These are phyloP conservation scores for Megalops cyprinoides DNA, from an alignment of 2,797 vertebrate species.

Conservation along the genomic window DNA sequence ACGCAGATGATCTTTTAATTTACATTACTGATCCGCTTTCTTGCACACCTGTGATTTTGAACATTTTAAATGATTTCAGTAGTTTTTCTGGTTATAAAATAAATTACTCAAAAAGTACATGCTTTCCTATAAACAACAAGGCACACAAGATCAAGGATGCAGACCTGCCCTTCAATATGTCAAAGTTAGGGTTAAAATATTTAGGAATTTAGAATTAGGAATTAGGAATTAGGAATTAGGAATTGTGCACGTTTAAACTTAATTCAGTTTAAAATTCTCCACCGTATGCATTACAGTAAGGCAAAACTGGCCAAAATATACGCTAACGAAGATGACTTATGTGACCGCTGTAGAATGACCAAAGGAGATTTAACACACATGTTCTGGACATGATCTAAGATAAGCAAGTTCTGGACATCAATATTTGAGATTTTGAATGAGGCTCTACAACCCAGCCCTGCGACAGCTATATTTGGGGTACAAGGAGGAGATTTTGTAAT, in stretches of 20 bases:
- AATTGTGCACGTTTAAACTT: constrained; percentile 8
- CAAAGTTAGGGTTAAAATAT: not conserved
- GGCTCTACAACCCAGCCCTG: too few relatives aligned
- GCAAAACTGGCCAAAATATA: constrained; percentile 13
- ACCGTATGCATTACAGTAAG: constrained; percentile 22
- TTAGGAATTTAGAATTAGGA: not conserved
- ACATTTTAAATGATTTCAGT: too few relatives aligned
- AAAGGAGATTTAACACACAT: constrained; percentile 6
- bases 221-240: not conserved
- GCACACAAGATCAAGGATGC: too few relatives aligned
- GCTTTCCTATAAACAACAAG: too few relatives aligned
- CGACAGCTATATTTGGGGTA: too few relatives aligned
- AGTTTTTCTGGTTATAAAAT: too few relatives aligned
- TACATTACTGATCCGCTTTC: too few relatives aligned
- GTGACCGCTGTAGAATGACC: not conserved
- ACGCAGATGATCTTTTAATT: too few relatives aligned
- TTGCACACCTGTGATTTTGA: too few relatives aligned
- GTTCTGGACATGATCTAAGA: not conserved
- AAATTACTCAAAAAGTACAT: too few relatives aligned
- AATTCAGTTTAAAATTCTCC: constrained; percentile 28
- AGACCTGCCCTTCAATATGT: too few relatives aligned
- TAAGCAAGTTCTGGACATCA: not conserved
- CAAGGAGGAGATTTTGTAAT: too few relatives aligned
- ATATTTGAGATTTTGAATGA: not conserved
- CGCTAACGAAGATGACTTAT: not conserved